Base-by-base conservation (phyloP, 2,113 vertebrate genomes). In the Tachuris rubrigastra region DNA sequence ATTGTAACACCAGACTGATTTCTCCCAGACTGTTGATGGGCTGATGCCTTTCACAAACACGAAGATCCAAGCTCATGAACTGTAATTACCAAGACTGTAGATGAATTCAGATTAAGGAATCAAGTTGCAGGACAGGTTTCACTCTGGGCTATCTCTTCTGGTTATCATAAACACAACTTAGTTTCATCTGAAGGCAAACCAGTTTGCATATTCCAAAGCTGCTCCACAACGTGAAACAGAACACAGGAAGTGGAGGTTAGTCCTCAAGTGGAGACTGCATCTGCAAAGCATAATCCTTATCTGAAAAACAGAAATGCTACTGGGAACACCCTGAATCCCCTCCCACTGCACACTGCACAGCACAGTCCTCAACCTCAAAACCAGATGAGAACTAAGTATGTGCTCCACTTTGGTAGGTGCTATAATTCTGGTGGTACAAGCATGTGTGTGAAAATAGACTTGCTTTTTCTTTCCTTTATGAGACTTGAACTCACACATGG, bases 91-190 rank as follows among this genome's bases (percentile, higher is more conserved):
- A 2, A 65, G 62, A 68, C 7, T 16, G n/a, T 52, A 72, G 84
- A 95, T 84, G 39, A 62, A 86, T 86, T n/a, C 31, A 81, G 79
- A 73, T 82, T 47, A 71, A 66, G 66, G 46, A 90, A 90, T 53
- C 44, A 81, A 82, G 73, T 90, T 46, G 92, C 83, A 94, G 73
- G 74, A 91, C 95, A 62, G 84, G 91, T 95, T 95, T 94, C 59
- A 68, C 68, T 60, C 78, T 37, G 22, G n/a, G 13, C 47, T 94
- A 50, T 93, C 90, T 92, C 76, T 67, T 78, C 77, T 75, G 33
- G 35, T 68, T 97, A 90, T 90, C 86, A 52, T 15, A 89, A 86
- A 33, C 42, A 87, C 42, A 72, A 25, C 9, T 37, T 58, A 53
- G 47, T 86, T 96, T 90, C 93, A 90, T 42, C 42, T 59, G 65